phyloP scores from a whole-genome alignment of 1,140 invertebrate genomes.

The Octopus sinensis region DNA sequence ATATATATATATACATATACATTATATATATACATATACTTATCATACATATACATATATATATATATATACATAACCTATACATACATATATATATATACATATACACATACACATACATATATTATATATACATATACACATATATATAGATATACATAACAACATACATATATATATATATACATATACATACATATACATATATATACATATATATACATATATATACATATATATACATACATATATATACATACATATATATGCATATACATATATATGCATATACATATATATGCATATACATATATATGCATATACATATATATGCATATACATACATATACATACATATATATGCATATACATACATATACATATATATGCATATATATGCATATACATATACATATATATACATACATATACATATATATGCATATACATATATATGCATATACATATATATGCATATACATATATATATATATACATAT shows the following conservation, averaged over 20 bases:
- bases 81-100: too few species aligned
- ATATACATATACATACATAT: neutral
- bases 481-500: neutral
- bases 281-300: neutral
- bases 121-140: too few species aligned
- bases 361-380: neutral
- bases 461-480: neutral
- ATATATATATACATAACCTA: too few species aligned
- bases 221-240: conserved; percentile 3
- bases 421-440: neutral
- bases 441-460: neutral
- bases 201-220: neutral
- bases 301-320: neutral
- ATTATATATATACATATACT: too few species aligned
- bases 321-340: neutral
- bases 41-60: too few species aligned
- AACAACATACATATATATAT: too few species aligned
- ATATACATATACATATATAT: neutral
- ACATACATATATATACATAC: neutral
- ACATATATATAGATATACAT: too few species aligned
- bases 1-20: too few species aligned
- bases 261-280: neutral
- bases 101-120: too few species aligned
- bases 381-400: neutral
- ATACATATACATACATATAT: neutral